Base-by-base conservation (phyloP, 2,113 vertebrate species). In the Tyto alba region DNA sequence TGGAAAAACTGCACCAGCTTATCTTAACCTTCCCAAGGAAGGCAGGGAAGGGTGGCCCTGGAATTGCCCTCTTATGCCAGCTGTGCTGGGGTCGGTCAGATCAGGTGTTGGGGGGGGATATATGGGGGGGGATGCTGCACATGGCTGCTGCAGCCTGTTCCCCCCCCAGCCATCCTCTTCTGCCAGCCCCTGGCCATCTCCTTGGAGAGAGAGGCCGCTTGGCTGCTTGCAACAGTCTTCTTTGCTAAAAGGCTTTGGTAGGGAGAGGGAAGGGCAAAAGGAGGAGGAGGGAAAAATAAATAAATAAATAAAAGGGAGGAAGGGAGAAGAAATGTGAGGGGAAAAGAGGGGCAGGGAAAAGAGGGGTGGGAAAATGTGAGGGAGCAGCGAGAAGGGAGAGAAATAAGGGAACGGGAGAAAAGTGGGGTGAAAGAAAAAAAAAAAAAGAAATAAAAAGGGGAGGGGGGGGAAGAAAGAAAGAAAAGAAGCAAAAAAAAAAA, bases 401-500 rank as follows among this genome's bases (percentile, higher is more conserved):
- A 71, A 75, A 67, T 3, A 10, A 55, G 13, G 13, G 52, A 75
- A 41, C 5, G 6, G 25, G 9, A 45, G 32, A 29, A 45, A 9
- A 36, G 53, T 20, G 45, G 38, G 25, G 45, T 3, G 26, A n/a
- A n/a, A 34, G 9, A 16, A 26, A 69, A 62, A 55, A 60, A 15
- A 36, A n/a, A 63, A 67, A 48, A 18, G 9, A 9, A 11, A 41
- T 10, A 40, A 14, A 56, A 40, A 27, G 4, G 10, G 15, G 2
- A 2, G 1, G 11, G 9, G 10, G 14, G 19, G 11, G 16, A 52
- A 17, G 26, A 16, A 4, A 13, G 10, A 11, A 22, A 29, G 14
- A 11, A 16, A 5, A 6, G 6, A 2, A 10, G 16, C 10, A 5
- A n/a, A n/a, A 29, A 17, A 11, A 16, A 5, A 6, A 7, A 2